Evolutionary conservation across 2,888 invertebrate species (phyloP).

Genomic region (Drosophila algonquin): DNA sequence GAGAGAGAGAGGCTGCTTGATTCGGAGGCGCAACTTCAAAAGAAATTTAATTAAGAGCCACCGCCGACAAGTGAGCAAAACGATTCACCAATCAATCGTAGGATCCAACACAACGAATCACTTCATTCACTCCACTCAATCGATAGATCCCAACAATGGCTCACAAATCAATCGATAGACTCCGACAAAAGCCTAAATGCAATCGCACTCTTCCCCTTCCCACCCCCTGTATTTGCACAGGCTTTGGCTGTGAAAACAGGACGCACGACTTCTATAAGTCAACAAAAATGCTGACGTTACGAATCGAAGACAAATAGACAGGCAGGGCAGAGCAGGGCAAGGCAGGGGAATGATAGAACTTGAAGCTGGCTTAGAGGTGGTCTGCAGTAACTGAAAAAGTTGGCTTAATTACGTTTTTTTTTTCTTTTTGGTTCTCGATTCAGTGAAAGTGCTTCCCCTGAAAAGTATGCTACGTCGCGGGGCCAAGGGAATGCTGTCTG

Average conservation of each 20-base stretch:
- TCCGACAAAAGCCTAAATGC: constrained; percentile 32
- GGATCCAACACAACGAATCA: constrained; percentile 5
- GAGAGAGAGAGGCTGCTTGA: constrained; percentile 4
- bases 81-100: constrained; percentile 17
- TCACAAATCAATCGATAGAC: constrained; percentile 44
- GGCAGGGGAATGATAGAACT: background rate
- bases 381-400: constrained; percentile 34
- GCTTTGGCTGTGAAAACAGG: constrained; percentile 37
- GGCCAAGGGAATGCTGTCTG: background rate
- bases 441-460: constrained; percentile 4
- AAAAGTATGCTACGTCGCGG: constrained; percentile 42
- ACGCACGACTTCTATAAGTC: constrained; percentile 2
- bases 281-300: constrained; percentile 46
- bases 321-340: background rate
- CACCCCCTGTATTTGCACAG: constrained; percentile 20
- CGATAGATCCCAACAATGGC: background rate
- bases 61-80: constrained; percentile 24
- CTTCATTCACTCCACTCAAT: background rate
- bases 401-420: constrained; percentile 43
- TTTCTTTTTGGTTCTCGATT: background rate
- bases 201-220: constrained; percentile 23
- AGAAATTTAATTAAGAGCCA: constrained; percentile 39
- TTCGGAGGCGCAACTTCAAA: constrained; percentile 27
- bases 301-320: constrained; percentile 56
- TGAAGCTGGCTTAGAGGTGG: background rate